Conservation (phyloP, 2,113 vertebrate genomes). For the Callipepla squamata region DNA sequence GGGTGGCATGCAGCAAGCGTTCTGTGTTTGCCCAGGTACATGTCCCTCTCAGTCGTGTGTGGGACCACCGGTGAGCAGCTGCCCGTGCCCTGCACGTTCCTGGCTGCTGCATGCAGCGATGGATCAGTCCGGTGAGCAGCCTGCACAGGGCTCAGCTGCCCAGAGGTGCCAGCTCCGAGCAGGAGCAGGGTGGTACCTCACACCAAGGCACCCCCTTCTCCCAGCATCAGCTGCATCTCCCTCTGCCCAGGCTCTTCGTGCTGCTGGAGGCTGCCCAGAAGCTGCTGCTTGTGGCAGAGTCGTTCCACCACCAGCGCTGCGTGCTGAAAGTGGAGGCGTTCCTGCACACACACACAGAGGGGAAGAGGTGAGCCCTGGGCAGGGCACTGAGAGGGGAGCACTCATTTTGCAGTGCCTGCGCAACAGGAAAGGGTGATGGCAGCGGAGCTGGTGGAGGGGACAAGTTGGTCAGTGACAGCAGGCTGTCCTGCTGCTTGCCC, state of each 20-base stretch:
- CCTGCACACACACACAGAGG: constrained; percentile 26
- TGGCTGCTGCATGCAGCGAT: constrained; percentile 92
- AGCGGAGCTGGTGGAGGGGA: neutral
- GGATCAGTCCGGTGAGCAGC: constrained; percentile 88
- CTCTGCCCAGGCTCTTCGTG: constrained; percentile 84
- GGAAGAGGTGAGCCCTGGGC: constrained; percentile 77
- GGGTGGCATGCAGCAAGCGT: accelerated
- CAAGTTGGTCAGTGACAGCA: accelerated
- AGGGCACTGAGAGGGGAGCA: neutral
- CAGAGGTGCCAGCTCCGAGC: accelerated
- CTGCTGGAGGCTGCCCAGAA: constrained; percentile 76
- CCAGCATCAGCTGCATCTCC: neutral
- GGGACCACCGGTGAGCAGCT: constrained; percentile 12
- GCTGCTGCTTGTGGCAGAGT: constrained; percentile 87
- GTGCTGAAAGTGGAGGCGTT: constrained; percentile 89
- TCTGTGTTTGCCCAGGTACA: constrained; percentile 82
- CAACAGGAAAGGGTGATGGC: accelerated
- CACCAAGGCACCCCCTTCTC: neutral
- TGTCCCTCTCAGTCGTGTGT: constrained; percentile 82
- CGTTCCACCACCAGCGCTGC: constrained; percentile 90
- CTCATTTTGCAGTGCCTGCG: too few relatives aligned
- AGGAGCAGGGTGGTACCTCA: accelerated
- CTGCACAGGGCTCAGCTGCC: accelerated
- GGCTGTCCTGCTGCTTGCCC: neutral
- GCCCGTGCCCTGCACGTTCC: constrained; percentile 54